Conservation (phyloP, 2,888 invertebrate species). For the Formica aserva region DNA sequence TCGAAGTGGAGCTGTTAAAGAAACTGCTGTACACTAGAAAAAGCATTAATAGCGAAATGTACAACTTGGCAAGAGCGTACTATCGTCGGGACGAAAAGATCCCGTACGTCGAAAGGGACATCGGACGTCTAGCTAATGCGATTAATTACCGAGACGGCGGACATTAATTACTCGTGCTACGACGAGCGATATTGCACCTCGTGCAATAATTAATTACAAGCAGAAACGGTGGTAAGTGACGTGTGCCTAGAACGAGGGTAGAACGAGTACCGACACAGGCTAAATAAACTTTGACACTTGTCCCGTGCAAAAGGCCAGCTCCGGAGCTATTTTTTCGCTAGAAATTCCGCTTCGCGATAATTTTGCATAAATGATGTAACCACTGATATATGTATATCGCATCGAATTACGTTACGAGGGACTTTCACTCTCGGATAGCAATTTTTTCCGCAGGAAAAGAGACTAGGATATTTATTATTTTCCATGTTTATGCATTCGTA, state of each 20-base stretch:
- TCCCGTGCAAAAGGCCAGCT: constrained; percentile 7
- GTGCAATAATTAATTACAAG: constrained; percentile 69
- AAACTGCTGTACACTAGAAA: background rate
- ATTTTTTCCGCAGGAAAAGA: background rate
- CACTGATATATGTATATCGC: background rate
- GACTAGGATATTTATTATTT: background rate
- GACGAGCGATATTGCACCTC: constrained; percentile 52
- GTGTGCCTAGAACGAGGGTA: constrained; percentile 37
- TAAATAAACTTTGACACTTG: constrained; percentile 64
- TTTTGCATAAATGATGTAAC: constrained; percentile 4
- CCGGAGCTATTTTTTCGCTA: background rate
- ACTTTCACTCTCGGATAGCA: background rate
- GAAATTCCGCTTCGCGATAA: constrained; percentile 23
- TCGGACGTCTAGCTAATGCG: constrained; percentile 54
- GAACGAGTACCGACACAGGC: constrained; percentile 4
- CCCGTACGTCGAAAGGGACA: constrained; percentile 33
- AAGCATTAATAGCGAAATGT: background rate
- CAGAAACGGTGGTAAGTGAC: constrained; percentile 48
- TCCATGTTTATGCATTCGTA: background rate
- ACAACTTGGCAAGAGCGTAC: constrained; percentile 31
- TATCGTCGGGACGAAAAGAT: constrained; percentile 32
- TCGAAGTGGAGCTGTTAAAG: background rate
- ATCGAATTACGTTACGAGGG: background rate
- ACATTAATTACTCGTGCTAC: constrained; percentile 72
- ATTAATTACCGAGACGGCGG: constrained; percentile 72